A percentile compares a stretch with the other conserved stretches of the same genome.
Evolutionary conservation across 2,797 vertebrate genomes (phyloP).

Genomic region (Acrocephalus scirpaceus): DNA sequence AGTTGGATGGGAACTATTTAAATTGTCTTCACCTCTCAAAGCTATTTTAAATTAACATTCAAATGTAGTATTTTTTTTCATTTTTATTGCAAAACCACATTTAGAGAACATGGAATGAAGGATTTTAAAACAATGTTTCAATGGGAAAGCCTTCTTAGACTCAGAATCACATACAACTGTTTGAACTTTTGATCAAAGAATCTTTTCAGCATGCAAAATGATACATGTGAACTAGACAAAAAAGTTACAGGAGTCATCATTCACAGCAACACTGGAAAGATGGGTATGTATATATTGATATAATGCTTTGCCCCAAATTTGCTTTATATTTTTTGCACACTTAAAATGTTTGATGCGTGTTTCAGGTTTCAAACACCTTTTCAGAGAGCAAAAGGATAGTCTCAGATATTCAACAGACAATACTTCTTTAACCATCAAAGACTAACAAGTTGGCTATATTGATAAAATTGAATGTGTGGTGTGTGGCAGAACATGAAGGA

Average conservation of each 20-base stretch:
- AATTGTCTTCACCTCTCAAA: background rate
- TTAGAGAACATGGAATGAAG: background rate
- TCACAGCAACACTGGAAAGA: background rate
- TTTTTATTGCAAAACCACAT: background rate
- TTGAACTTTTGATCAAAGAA: background rate
- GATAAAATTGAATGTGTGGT: background rate
- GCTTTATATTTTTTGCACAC: background rate
- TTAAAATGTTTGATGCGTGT: background rate
- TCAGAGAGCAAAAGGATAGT: background rate
- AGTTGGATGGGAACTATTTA: background rate
- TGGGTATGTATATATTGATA: background rate
- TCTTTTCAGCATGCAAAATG: background rate
- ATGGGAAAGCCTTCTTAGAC: background rate
- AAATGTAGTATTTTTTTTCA: background rate
- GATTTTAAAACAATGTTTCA: background rate
- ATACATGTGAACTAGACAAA: background rate
- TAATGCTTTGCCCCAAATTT: background rate
- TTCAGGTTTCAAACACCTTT: background rate
- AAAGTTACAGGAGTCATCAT: background rate
- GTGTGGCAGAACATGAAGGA: background rate
- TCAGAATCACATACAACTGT: background rate
- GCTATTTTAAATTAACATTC: background rate
- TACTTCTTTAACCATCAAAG: background rate
- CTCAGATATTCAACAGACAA: background rate
- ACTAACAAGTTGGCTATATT: background rate